Percentiles rank a stretch among this genome's conserved stretches.
These are phyloP conservation scores for Latheticus oryzae DNA, from an alignment of 2,888 invertebrate species.

Conservation along the genomic window DNA sequence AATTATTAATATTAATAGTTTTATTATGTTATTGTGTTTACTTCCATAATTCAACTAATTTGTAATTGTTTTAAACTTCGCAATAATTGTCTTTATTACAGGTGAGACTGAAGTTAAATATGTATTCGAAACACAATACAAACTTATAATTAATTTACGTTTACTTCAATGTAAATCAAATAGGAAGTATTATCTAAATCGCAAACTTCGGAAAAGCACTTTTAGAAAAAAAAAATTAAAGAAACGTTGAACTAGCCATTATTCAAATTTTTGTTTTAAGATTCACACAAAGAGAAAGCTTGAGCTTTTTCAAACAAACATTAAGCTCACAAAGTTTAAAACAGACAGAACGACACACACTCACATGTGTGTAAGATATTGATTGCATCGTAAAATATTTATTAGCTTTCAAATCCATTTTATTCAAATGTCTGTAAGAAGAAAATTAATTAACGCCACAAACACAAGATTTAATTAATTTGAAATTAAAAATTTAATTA, in stretches of 20 bases:
- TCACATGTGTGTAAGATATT: constrained; percentile 30
- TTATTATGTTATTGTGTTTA: too few species aligned
- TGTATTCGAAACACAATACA: constrained; percentile 15
- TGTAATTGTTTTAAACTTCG: constrained; percentile 10
- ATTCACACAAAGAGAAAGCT: constrained; percentile 9
- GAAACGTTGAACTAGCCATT: constrained; percentile 22
- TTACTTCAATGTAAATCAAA: constrained; percentile 20
- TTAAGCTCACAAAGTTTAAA: constrained; percentile 36
- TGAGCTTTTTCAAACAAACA: constrained; percentile 32
- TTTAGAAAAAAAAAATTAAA: too few species aligned
- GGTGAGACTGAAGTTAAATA: constrained; percentile 19
- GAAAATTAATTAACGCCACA: constrained; percentile 14
- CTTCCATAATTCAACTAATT: too few species aligned
- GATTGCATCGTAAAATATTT: constrained; percentile 30
- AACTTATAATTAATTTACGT: constrained; percentile 27
- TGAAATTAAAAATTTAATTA: too few species aligned
- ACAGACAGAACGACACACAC: constrained; percentile 16
- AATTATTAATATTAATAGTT: too few species aligned
- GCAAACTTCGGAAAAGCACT: too few species aligned
- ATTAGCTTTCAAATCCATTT: constrained; percentile 21
- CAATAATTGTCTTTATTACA: constrained; percentile 19
- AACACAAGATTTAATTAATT: constrained; percentile 7
- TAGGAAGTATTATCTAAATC: too few species aligned
- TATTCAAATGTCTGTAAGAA: constrained; percentile 2
- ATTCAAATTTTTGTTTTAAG: constrained; percentile 23